phyloP scores from a whole-genome alignment of 1,140 invertebrate species.

The Phenacoccus solenopsis region DNA sequence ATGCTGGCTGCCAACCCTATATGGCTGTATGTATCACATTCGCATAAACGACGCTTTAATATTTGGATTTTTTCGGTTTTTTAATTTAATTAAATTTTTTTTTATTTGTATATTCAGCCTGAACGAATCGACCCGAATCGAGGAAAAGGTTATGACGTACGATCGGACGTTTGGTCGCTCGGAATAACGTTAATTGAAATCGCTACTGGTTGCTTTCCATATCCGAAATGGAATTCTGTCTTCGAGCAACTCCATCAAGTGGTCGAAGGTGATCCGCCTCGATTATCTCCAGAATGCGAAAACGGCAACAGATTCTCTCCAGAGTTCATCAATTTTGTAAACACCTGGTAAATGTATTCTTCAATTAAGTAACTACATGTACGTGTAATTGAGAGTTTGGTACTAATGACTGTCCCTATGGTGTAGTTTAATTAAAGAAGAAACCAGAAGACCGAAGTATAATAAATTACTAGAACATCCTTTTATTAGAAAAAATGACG shows the following conservation, averaged over 20 bases:
- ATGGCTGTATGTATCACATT: constrained; percentile 78
- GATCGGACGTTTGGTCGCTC: constrained; percentile 92
- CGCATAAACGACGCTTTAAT: background rate
- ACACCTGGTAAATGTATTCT: constrained; percentile 62
- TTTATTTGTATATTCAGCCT: constrained; percentile 44
- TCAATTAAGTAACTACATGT: background rate
- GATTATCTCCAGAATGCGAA: constrained; percentile 36
- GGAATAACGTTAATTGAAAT: constrained; percentile 85
- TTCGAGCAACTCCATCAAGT: constrained; percentile 95
- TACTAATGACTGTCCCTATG: background rate
- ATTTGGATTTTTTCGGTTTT: background rate
- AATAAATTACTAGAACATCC: constrained; percentile 76
- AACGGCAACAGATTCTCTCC: constrained; percentile 66
- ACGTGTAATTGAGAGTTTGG: background rate
- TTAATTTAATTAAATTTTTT: too few species aligned
- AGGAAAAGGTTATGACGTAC: constrained; percentile 76
- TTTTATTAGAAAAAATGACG: constrained; percentile 62
- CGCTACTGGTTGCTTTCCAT: constrained; percentile 88
- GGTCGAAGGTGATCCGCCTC: constrained; percentile 86
- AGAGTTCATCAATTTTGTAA: constrained; percentile 85
- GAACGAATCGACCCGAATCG: constrained; percentile 83
- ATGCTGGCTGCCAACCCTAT: constrained; percentile 92
- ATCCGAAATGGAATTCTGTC: constrained; percentile 87
- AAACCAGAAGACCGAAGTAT: constrained; percentile 80
- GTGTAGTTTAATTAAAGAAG: constrained; percentile 84